Conservation (phyloP, 2,888 invertebrate genomes). For the Scaptomyza flava region DNA sequence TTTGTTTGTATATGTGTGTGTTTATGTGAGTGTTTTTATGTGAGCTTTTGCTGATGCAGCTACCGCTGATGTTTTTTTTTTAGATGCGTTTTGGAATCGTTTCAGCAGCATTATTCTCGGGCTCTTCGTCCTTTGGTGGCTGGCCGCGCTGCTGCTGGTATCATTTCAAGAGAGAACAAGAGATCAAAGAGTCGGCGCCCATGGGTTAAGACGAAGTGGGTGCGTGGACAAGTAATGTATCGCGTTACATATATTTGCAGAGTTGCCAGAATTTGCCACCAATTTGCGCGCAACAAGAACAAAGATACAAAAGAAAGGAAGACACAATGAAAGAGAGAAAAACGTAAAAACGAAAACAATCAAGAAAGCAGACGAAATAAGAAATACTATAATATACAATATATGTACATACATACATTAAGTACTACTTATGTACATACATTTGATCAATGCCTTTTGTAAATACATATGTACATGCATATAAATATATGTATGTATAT, state of each 20-base stretch:
- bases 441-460: no score
- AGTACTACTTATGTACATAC: not conserved
- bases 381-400: slow-evolving; percentile 7
- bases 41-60: slow-evolving; percentile 15
- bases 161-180: slow-evolving; percentile 7
- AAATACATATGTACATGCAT: not conserved
- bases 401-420: not conserved
- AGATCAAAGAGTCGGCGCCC: slow-evolving; percentile 2
- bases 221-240: slow-evolving; percentile 12
- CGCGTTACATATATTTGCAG: slow-evolving; percentile 33
- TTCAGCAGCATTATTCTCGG: slow-evolving; percentile 79
- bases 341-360: slow-evolving; percentile 61
- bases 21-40: slow-evolving; percentile 16
- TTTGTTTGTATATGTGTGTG: slow-evolving; percentile 16
- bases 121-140: slow-evolving; percentile 83
- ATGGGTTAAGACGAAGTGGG: slow-evolving; percentile 7
- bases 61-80: slow-evolving; percentile 46
- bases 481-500: not conserved
- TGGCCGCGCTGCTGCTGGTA: slow-evolving; percentile 78
- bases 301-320: slow-evolving; percentile 55
- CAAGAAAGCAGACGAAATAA: slow-evolving; percentile 57
- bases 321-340: slow-evolving; percentile 58
- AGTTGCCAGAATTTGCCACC: slow-evolving; percentile 51
- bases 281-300: slow-evolving; percentile 50
- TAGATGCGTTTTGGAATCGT: slow-evolving; percentile 80